Conservation (phyloP, 2,797 vertebrate genomes). For the Danio jaintianensis region DNA sequence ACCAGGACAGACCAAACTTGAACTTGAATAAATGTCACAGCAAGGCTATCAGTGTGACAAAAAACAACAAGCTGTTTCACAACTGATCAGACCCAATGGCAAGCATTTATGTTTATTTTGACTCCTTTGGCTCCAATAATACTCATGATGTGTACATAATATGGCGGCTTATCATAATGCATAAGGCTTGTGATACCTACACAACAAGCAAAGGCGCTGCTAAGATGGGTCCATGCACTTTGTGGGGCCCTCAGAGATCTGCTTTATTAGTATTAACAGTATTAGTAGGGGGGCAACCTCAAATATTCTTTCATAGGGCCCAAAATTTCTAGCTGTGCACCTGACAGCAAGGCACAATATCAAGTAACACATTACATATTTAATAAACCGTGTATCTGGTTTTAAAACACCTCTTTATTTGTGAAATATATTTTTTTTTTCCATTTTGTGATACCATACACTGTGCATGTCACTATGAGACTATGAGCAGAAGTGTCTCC, state of each 20-base stretch:
- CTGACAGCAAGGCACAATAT: background rate
- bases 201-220: no score
- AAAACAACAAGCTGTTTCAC: background rate
- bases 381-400: background rate
- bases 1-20: background rate
- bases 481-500: background rate
- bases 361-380: background rate
- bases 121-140: background rate
- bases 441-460: background rate
- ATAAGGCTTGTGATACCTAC: no score
- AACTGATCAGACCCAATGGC: background rate
- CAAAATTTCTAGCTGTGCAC: no score
- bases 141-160: no score
- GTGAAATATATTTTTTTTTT: background rate
- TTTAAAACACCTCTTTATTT: background rate
- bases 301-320: no score
- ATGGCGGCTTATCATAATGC: no score
- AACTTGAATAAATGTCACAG: background rate
- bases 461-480: background rate
- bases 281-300: no score
- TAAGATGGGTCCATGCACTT: no score
- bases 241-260: no score
- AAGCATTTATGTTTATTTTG: background rate
- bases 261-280: no score
- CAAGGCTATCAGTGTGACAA: background rate